phyloP scores from a whole-genome alignment of 2,113 vertebrate species.

The Henicopernis longicauda region DNA sequence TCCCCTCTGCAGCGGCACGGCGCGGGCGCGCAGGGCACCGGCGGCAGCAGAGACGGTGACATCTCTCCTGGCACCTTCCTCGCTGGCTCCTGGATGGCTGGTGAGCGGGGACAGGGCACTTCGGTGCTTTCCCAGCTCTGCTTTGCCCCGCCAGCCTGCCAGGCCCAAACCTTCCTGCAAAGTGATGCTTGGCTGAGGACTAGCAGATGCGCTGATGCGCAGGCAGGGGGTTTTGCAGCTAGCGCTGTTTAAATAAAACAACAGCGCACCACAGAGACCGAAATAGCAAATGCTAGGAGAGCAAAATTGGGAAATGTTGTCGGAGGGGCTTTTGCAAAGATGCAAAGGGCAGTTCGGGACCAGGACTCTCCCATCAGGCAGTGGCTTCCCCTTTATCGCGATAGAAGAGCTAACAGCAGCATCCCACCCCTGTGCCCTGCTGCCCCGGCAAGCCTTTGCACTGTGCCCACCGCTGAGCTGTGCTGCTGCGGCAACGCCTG shows the following conservation, averaged over 20 bases:
- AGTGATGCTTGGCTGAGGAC: neutral
- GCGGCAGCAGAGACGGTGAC: rapidly evolving
- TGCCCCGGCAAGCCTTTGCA: neutral
- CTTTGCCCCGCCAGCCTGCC: too few species aligned
- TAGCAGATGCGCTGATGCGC: neutral
- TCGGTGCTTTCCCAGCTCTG: neutral
- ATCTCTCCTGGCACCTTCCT: neutral
- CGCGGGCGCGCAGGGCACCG: rapidly evolving
- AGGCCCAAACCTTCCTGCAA: neutral
- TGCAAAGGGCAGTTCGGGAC: neutral
- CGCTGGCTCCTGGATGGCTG: neutral
- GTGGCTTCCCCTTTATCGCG: rapidly evolving
- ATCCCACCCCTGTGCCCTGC: neutral
- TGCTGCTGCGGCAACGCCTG: rapidly evolving
- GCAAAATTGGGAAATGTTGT: neutral
- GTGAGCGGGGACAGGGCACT: neutral
- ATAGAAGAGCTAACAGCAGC: neutral
- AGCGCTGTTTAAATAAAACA: rapidly evolving
- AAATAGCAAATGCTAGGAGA: neutral
- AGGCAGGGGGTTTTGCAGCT: neutral
- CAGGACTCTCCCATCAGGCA: neutral
- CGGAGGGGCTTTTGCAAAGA: neutral
- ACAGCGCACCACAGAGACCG: neutral
- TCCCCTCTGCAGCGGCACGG: neutral
- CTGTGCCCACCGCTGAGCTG: rapidly evolving